Percentiles rank a stretch among this genome's conserved stretches.
Evolutionary conservation across 2,888 invertebrate species (phyloP).

Genomic region (Drosophila nr. perissopoda): DNA sequence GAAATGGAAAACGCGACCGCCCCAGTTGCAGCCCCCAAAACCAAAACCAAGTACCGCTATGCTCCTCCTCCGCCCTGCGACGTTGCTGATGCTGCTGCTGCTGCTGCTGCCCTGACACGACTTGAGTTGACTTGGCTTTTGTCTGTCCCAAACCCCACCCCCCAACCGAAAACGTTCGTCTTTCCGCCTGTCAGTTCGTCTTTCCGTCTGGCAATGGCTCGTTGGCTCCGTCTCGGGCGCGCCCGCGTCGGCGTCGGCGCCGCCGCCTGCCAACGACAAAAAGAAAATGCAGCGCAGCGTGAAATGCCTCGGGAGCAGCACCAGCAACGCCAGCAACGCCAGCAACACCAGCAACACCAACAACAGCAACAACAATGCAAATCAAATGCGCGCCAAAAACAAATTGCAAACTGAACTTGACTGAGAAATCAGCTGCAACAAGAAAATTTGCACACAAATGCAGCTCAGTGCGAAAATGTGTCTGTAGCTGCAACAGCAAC

Average conservation of each 20-base stretch:
- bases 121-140: constrained; percentile 77
- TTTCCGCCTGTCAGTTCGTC: constrained; percentile 45
- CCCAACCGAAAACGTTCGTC: constrained; percentile 20
- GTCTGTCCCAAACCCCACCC: constrained; percentile 44
- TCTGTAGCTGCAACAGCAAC: constrained; percentile 16
- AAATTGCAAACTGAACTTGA: constrained; percentile 83
- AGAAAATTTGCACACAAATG: constrained; percentile 36
- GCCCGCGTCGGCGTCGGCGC: constrained; percentile 58
- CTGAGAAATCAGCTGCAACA: constrained; percentile 74
- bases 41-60: background rate
- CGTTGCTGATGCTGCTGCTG: background rate
- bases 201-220: constrained; percentile 71
- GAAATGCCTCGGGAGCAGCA: constrained; percentile 68
- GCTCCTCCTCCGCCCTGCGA: background rate
- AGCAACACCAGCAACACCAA: constrained; percentile 37
- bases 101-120: constrained; percentile 45
- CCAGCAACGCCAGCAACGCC: constrained; percentile 29
- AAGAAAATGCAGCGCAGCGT: constrained; percentile 68
- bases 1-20: constrained; percentile 80
- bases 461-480: constrained; percentile 10
- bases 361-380: constrained; percentile 56
- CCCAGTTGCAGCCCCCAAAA: constrained; percentile 60
- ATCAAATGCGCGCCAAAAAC: constrained; percentile 72
- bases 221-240: constrained; percentile 67
- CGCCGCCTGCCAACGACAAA: constrained; percentile 68